Evolutionary conservation across 2,888 invertebrate genomes (phyloP).

Genomic region (Euplagia quadripunctaria): DNA sequence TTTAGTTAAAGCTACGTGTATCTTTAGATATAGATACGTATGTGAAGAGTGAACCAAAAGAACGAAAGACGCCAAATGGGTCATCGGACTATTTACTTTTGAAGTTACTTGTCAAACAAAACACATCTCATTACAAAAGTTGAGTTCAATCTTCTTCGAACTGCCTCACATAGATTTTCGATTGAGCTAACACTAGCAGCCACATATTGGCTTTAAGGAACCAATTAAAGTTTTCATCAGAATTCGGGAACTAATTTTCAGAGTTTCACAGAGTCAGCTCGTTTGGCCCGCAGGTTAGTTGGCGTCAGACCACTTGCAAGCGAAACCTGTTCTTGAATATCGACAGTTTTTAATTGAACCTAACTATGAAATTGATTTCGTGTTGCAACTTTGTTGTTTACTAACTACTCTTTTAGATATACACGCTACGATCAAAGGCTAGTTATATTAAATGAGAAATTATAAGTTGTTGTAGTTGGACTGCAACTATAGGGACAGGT

Average conservation of each 20-base stretch:
- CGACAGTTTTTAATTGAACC: slow-evolving; percentile 71
- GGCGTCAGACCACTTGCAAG: slow-evolving; percentile 62
- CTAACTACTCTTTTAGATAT: slow-evolving; percentile 21
- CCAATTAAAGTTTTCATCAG: slow-evolving; percentile 86
- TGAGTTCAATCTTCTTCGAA: slow-evolving; percentile 46
- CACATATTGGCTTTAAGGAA: slow-evolving; percentile 81
- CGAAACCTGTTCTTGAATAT: slow-evolving; percentile 66
- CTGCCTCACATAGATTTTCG: slow-evolving; percentile 62
- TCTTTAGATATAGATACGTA: neutral
- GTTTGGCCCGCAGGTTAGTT: slow-evolving; percentile 76
- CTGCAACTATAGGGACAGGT: neutral
- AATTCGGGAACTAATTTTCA: slow-evolving; percentile 84
- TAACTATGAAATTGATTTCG: slow-evolving; percentile 35
- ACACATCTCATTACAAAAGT: slow-evolving; percentile 63
- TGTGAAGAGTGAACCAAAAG: neutral
- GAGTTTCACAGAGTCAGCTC: slow-evolving; percentile 83
- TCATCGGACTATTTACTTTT: slow-evolving; percentile 37
- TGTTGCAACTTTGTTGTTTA: slow-evolving; percentile 39
- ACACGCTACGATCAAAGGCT: neutral
- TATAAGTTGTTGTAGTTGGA: neutral
- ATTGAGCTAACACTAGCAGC: slow-evolving; percentile 70
- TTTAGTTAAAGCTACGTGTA: too few relatives aligned
- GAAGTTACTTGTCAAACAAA: slow-evolving; percentile 47
- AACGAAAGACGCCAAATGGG: slow-evolving; percentile 20
- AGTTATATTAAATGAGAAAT: neutral